Percentiles rank a stretch among this genome's conserved stretches.
Conservation (phyloP, 1,140 invertebrate species). For the Globodera ellingtonae region DNA sequence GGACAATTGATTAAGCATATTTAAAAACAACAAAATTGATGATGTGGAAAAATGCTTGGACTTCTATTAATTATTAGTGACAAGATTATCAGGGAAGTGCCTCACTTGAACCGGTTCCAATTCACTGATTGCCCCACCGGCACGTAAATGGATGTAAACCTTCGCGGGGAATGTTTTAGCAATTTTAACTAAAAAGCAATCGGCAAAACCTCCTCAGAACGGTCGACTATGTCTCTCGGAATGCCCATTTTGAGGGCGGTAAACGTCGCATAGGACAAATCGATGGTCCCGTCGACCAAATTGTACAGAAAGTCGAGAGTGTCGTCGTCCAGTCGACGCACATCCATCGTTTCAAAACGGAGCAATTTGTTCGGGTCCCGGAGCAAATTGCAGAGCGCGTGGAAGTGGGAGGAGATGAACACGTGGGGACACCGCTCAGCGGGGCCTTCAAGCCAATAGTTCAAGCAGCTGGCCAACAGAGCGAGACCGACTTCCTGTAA, state of each 20-base stretch:
- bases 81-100: too few species aligned
- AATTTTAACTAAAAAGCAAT: too few species aligned
- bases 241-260: slow-evolving; percentile 58
- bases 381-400: slow-evolving; percentile 52
- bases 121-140: slow-evolving; percentile 13
- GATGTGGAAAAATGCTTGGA: too few species aligned
- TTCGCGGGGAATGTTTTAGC: not conserved
- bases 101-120: slow-evolving; percentile 2
- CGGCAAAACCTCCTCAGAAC: slow-evolving; percentile 50
- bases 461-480: slow-evolving; percentile 54
- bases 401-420: slow-evolving; percentile 58
- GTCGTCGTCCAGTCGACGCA: slow-evolving; percentile 39
- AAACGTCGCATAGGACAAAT: slow-evolving; percentile 54
- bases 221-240: slow-evolving; percentile 44
- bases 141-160: slow-evolving; percentile 22
- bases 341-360: slow-evolving; percentile 55
- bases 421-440: slow-evolving; percentile 55
- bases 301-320: slow-evolving; percentile 50
- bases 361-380: slow-evolving; percentile 28
- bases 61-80: too few species aligned
- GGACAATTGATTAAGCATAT: too few species aligned
- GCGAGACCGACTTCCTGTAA: slow-evolving; percentile 61
- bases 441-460: slow-evolving; percentile 59
- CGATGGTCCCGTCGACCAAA: slow-evolving; percentile 54
- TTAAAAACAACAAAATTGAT: too few species aligned